phyloP scores from a whole-genome alignment of 1,140 invertebrate species.

The Leucophenga varia region DNA sequence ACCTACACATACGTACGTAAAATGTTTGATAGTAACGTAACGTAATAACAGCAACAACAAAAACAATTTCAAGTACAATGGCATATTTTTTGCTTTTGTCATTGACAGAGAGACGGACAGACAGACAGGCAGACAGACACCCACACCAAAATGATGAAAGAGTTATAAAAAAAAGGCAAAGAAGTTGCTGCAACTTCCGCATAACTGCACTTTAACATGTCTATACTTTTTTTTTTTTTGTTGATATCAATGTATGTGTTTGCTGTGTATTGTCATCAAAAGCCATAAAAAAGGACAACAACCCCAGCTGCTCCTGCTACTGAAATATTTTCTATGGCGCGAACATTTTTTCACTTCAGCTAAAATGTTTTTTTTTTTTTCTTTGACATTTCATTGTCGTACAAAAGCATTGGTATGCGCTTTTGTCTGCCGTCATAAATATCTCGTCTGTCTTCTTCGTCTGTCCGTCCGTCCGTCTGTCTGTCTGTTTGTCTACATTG shows the following conservation, averaged over 20 bases:
- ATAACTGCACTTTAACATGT: slow-evolving; percentile 41
- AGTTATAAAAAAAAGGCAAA: neutral
- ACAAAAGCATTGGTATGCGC: slow-evolving; percentile 17
- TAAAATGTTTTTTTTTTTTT: slow-evolving; percentile 5
- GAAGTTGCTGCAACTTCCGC: slow-evolving; percentile 37
- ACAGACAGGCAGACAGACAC: no score
- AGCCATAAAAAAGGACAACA: slow-evolving; percentile 8
- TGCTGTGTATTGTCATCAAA: no score
- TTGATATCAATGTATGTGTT: no score
- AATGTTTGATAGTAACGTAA: no score
- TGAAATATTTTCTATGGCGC: no score
- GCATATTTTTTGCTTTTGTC: no score
- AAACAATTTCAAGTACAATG: no score
- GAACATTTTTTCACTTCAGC: slow-evolving; percentile 21
- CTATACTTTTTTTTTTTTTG: no score
- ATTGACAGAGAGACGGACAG: no score
- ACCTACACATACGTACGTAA: no score
- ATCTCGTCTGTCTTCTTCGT: no score
- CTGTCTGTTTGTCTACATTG: slow-evolving; percentile 9
- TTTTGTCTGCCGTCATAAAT: slow-evolving; percentile 43
- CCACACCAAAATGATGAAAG: neutral
- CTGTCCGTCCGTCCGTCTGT: neutral
- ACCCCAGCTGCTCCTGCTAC: neutral
- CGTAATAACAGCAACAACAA: no score
- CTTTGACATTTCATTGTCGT: neutral